A percentile compares a stretch with the other conserved stretches of the same genome.
Conservation (phyloP, 2,888 invertebrate genomes). For the Panopea generosa region DNA sequence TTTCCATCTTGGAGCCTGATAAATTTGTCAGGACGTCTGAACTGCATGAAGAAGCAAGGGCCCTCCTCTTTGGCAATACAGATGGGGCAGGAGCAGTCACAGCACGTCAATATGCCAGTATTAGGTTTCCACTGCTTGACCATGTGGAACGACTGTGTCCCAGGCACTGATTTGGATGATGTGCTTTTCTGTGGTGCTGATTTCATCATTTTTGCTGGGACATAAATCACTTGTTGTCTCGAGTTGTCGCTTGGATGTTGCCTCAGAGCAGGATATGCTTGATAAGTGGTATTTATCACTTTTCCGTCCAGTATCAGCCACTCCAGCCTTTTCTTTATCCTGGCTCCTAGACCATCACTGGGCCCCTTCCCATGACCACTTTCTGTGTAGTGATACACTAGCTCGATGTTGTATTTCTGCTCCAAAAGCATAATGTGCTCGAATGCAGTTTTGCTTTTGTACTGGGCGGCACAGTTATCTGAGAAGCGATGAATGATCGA, state of each 20-base stretch:
- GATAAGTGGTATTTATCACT: constrained; percentile 34
- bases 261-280: constrained; percentile 24
- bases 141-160: constrained; percentile 26
- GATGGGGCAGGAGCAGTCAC: constrained; percentile 30
- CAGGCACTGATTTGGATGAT: neutral
- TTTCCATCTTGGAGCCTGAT: constrained; percentile 13
- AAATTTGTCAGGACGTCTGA: neutral
- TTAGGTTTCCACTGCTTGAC: neutral
- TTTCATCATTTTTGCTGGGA: constrained; percentile 9
- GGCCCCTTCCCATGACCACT: constrained; percentile 31
- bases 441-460: constrained; percentile 33
- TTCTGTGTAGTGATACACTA: constrained; percentile 34
- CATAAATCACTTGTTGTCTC: constrained; percentile 13
- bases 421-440: constrained; percentile 7
- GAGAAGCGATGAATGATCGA: constrained; percentile 29
- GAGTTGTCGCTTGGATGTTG: neutral
- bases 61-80: constrained; percentile 32
- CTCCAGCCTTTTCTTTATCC: constrained; percentile 18
- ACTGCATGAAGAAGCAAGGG: constrained; percentile 23
- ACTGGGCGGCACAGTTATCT: constrained; percentile 36
- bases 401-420: constrained; percentile 16
- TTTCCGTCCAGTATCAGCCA: constrained; percentile 29
- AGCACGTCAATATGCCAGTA: constrained; percentile 18
- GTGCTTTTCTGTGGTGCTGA: constrained; percentile 6
- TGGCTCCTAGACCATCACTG: constrained; percentile 30